Percentiles rank a stretch among this genome's conserved stretches.
Evolutionary conservation across 2,797 vertebrate genomes (phyloP).

Genomic region (Limnodromus scolopaceus): DNA sequence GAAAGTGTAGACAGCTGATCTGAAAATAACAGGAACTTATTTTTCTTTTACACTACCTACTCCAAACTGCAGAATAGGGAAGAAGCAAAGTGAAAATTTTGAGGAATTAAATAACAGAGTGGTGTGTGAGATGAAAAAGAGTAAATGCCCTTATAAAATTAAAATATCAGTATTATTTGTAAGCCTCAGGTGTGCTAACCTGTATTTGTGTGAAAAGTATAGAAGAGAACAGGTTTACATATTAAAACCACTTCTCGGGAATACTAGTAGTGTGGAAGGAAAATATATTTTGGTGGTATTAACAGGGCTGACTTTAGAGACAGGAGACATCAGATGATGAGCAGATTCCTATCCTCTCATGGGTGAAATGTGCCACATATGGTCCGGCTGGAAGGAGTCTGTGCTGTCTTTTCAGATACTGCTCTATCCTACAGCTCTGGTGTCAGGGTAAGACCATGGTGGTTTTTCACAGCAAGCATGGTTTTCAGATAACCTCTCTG

Average conservation of each 20-base stretch:
- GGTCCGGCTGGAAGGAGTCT: background rate
- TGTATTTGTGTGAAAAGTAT: background rate
- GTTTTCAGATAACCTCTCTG: background rate
- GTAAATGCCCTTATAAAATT: background rate
- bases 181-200: background rate
- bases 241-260: background rate
- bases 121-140: background rate
- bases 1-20: background rate
- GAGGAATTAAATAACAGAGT: background rate
- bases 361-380: rapidly evolving
- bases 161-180: background rate
- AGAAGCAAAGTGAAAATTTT: background rate
- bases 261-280: background rate
- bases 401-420: background rate
- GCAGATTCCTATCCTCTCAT: background rate
- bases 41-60: background rate
- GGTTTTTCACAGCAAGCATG: background rate
- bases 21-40: background rate
- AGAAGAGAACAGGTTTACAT: background rate
- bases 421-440: too few species aligned
- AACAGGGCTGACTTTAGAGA: background rate
- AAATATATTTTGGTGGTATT: background rate
- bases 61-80: background rate
- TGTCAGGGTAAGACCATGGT: background rate
- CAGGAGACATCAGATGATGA: background rate